Percentiles rank a stretch among this genome's conserved stretches.
Evolutionary conservation across 2,113 vertebrate species (phyloP).

Genomic region (Salvelinus fontinalis): DNA sequence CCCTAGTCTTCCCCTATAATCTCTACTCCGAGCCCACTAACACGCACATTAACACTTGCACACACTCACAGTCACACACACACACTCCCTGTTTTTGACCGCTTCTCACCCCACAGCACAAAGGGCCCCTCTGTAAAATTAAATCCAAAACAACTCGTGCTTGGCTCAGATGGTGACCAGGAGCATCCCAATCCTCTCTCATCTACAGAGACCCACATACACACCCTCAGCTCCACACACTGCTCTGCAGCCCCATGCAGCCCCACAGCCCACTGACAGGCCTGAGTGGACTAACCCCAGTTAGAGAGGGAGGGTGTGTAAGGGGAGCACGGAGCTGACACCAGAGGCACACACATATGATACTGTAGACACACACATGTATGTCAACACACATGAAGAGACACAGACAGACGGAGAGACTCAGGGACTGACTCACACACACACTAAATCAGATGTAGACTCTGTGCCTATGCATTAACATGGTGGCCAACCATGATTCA

Average conservation of each 20-base stretch:
- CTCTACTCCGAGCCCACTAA: not conserved
- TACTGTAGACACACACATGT: not conserved
- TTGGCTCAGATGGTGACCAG: conserved; percentile 36
- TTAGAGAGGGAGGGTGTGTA: too few relatives aligned
- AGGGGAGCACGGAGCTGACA: conserved; percentile 1
- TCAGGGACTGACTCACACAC: too few relatives aligned
- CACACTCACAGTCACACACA: conserved; percentile 13
- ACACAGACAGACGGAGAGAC: too few relatives aligned
- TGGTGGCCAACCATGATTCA: too few relatives aligned
- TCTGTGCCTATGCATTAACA: too few relatives aligned
- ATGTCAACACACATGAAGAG: too few relatives aligned
- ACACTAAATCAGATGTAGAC: not conserved
- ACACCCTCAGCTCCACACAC: not conserved
- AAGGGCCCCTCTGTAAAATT: conserved; percentile 15
- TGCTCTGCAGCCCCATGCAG: conserved; percentile 19
- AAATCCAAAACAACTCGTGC: conserved; percentile 39
- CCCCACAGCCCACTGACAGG: too few relatives aligned
- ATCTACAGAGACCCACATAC: conserved; percentile 6
- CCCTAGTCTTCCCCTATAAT: too few relatives aligned
- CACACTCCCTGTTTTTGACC: not conserved
- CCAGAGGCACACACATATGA: not conserved
- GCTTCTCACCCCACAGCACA: conserved; percentile 3
- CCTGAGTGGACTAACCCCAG: too few relatives aligned
- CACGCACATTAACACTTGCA: not conserved
- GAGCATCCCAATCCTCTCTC: conserved; percentile 6